Evolutionary conservation across 2,797 vertebrate species (phyloP), one percentile per base, ranked within the genome.

Genomic region (Intellagama lesueurii): DNA sequence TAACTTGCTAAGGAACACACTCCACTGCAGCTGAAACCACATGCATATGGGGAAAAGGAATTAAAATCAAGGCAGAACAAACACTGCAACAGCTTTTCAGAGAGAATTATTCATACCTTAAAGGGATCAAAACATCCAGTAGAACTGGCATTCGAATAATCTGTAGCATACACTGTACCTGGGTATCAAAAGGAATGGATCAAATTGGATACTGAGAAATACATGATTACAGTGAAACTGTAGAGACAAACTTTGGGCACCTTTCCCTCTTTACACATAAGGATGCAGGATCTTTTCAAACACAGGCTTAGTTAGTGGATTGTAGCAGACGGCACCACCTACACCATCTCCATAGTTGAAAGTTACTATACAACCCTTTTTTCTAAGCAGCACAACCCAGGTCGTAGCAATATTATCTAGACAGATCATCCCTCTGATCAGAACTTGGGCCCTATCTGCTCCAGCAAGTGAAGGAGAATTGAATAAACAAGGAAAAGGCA

Each of bases 61-160:
- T 44, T 78, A 90, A 92, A 90, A 9, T 19, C 35, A 88, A 73
- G 64, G n/a, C 47, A 90, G 47, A 80, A 22, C 90, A n/a, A 16
- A 86, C 85, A 68, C 0, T 83, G 6, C 68, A 93, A 86, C 47
- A 93, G 44, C 0, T 2, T 2, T 78, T 77, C 32, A 64, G n/a
- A 47, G 0, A 0, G 77, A 91, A 91, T 11, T 77, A 87, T 68
- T 88, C 95, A 86, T 95, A 99, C 99, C 98, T 96, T 97, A 88
- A 98, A 99, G 5, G 98, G 96, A 90, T 99, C 99, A 92, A 99
- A 99, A 64, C 99, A 82, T 11, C 97, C 99, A 1, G 99, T 99
- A 69, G 98, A 12, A 91, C 99, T 99, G 90, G 99, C 99, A 94
- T 98, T 99, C 9, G 99, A 99, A 94, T 97, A 99, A 95, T 99